A percentile compares a stretch with the other conserved stretches of the same genome.
Evolutionary conservation across 2,888 invertebrate genomes (phyloP).

Genomic region (Spilosoma lubricipeda): DNA sequence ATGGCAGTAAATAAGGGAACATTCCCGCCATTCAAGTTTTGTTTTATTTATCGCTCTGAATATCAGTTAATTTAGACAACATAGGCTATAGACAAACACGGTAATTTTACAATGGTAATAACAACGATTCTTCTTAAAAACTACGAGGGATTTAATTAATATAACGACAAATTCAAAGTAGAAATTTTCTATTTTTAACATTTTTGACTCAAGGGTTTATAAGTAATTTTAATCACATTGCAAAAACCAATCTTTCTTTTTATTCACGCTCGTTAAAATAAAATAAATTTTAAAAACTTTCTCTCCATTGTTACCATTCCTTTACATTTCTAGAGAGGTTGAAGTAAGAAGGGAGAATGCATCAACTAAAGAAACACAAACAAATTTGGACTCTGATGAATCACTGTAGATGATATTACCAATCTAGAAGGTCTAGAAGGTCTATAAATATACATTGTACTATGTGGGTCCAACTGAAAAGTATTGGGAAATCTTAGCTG

Average conservation of each 20-base stretch:
- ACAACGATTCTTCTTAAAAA: neutral
- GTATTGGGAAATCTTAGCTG: conserved; percentile 92
- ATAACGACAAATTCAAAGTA: too few relatives aligned
- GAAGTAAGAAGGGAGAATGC: conserved; percentile 82
- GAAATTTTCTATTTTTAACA: too few relatives aligned
- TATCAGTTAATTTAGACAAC: neutral
- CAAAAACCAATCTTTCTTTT: too few relatives aligned
- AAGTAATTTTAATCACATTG: too few relatives aligned
- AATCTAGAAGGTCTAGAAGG: conserved; percentile 88
- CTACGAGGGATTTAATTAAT: too few relatives aligned
- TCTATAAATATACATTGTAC: too few relatives aligned
- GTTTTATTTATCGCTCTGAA: neutral
- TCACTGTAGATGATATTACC: conserved; percentile 90
- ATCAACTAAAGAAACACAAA: conserved; percentile 87
- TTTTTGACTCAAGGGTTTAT: too few relatives aligned
- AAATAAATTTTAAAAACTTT: too few relatives aligned
- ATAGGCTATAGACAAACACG: neutral
- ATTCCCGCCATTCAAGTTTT: conserved; percentile 26
- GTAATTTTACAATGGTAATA: neutral
- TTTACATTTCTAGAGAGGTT: conserved; percentile 63
- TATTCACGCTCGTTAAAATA: too few relatives aligned
- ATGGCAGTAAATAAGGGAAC: neutral
- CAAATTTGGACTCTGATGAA: conserved; percentile 83
- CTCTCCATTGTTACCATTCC: too few relatives aligned
- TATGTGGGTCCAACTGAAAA: conserved; percentile 90